Evolutionary conservation across 2,888 invertebrate species (phyloP), one percentile per base, ranked within the genome.

Genomic region (Lepidonotus clava): DNA sequence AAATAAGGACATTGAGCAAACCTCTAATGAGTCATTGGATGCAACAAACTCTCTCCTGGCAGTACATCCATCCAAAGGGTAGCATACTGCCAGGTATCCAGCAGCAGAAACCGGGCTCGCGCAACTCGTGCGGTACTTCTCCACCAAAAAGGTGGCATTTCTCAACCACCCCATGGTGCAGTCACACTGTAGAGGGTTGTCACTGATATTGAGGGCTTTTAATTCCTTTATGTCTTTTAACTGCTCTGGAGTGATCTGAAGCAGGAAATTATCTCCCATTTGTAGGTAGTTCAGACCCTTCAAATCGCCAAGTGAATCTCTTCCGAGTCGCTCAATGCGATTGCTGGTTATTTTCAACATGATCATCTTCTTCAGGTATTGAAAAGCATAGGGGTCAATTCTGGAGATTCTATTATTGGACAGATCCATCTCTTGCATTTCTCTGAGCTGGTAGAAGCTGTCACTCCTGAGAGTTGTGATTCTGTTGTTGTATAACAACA

Each of bases 161-260:
- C 84, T 56, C 61, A 84, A n/a, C 84, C 84, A 84, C 36, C 84
- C 66, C 84, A 84, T 8, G 46, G 40, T 38, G 84, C 84, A 84
- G 66, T 84, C 84, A 61, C 84, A 84, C 8, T 21, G 24, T 28
- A 84, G 41, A 38, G 84, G 84, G 66, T 84, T 84, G 36, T 66
- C 40, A 40, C 61, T 84, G 11, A 84, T 66, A 28, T 84, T 84
- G n/a, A 84, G 24, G 21, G 84, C 18, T 41, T 66, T 66, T n/a
- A 84, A 40, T 1, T 84, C 84, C 38, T 84, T 66, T 18, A 21
- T 40, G 36, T 84, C 84, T 4, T 18, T 5, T 11, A 84, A 24
- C 67, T 66, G 40, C 14, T 66, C 40, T 24, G 40, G 61, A 8
- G 28, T 38, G 24, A 84, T 14, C 34, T 66, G 28, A 1, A 56